Conservation (phyloP, 2,797 vertebrate genomes). For the Lepus oiostolus region DNA sequence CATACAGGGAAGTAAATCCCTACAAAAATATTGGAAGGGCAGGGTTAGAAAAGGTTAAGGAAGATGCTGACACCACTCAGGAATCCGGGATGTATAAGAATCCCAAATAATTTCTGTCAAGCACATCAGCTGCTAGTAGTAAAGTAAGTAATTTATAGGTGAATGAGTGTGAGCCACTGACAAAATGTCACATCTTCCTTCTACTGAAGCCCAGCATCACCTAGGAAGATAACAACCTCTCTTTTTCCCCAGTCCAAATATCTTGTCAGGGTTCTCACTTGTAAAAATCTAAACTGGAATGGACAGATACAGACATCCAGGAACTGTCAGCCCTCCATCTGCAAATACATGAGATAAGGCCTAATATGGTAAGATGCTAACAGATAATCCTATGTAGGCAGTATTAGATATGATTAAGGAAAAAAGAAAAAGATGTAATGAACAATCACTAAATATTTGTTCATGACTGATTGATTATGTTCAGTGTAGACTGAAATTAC, state of each 20-base stretch:
- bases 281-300: not conserved
- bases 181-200: not conserved
- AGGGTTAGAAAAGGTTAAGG: not conserved
- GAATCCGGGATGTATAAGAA: not conserved
- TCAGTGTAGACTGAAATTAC: not conserved
- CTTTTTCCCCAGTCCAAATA: not conserved
- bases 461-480: not conserved
- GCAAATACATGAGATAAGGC: not conserved
- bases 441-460: not conserved
- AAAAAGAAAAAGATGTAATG: not conserved
- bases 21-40: not conserved
- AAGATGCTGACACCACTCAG: not conserved
- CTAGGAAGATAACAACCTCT: not conserved
- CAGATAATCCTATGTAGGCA: not conserved
- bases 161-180: not conserved
- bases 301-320: not conserved
- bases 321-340: not conserved
- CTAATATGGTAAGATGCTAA: not conserved
- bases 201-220: not conserved
- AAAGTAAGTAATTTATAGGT: not conserved
- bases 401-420: not conserved
- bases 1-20: too few relatives aligned
- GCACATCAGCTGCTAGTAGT: not conserved
- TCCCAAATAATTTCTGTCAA: constrained; percentile 26
- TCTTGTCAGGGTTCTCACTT: not conserved